phyloP scores from a whole-genome alignment of 1,140 invertebrate species.

The fruit fly (Drosophila melanogaster) region DNA sequence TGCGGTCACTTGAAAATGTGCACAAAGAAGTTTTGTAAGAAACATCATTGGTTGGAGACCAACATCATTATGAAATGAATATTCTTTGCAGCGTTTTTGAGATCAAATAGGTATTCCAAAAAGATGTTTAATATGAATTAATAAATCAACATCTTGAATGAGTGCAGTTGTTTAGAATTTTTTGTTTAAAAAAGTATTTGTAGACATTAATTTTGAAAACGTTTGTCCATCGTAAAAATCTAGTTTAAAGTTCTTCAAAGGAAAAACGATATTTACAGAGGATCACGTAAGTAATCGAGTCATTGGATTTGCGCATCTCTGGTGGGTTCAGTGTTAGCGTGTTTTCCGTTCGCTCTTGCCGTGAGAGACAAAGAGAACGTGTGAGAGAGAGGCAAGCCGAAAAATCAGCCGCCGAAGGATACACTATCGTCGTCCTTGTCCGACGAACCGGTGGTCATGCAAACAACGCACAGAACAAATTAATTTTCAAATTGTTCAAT shows the following conservation, averaged over 20 bases:
- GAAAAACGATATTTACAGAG: not conserved
- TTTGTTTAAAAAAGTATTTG: no score
- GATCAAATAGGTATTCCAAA: no score
- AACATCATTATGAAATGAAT: not conserved
- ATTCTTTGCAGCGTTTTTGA: not conserved
- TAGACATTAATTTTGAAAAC: no score
- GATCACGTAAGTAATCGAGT: not conserved
- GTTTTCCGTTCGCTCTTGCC: conserved; percentile 1
- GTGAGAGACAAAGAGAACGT: conserved; percentile 12
- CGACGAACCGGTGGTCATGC: conserved; percentile 28
- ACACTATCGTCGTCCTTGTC: conserved; percentile 55
- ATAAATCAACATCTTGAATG: no score
- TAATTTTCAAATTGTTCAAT: conserved; percentile 24
- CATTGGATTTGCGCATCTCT: conserved; percentile 18
- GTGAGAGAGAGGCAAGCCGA: conserved; percentile 6
- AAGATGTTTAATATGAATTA: no score
- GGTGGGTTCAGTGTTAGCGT: conserved; percentile 9
- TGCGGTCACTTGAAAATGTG: not conserved
- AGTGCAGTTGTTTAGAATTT: no score
- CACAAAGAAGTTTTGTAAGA: not conserved
- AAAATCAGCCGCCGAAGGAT: conserved; percentile 37
- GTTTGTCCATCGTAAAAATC: no score
- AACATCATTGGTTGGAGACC: no score
- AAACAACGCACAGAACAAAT: conserved; percentile 46
- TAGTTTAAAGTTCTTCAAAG: no score